Evolutionary conservation across 2,797 vertebrate genomes (phyloP).

Genomic region (Falco concolor): DNA sequence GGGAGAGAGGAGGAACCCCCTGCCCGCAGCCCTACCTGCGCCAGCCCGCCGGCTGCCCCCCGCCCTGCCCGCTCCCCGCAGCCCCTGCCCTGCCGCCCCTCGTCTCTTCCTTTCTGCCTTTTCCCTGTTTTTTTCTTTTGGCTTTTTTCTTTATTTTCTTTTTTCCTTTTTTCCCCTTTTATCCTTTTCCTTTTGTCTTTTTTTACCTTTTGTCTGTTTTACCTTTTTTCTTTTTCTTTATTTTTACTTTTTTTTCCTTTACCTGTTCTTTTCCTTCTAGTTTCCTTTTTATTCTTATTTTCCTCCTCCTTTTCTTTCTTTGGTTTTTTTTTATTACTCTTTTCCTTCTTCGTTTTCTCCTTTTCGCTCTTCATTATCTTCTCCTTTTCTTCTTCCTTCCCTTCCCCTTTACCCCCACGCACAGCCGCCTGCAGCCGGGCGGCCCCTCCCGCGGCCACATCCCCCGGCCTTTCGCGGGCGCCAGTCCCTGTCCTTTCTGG

Average conservation of each 20-base stretch:
- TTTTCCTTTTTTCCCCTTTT: not conserved
- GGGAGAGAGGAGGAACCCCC: no score
- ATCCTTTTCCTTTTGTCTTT: accelerated
- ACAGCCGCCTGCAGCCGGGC: not conserved
- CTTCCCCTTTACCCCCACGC: not conserved
- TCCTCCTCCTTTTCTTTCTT: not conserved
- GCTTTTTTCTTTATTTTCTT: not conserved
- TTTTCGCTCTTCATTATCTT: no score
- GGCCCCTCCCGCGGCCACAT: not conserved
- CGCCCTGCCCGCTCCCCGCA: not conserved
- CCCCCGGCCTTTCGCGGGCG: not conserved
- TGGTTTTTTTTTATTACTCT: not conserved
- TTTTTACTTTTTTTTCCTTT: not conserved
- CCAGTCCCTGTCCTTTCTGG: not conserved
- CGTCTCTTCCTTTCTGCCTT: not conserved
- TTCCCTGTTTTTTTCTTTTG: not conserved
- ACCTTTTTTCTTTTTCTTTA: not conserved
- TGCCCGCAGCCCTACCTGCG: no score
- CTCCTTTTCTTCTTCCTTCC: not conserved
- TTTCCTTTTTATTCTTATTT: not conserved
- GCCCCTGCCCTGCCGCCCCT: not conserved
- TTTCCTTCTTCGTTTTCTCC: not conserved
- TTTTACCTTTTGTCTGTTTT: not conserved
- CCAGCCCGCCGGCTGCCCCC: not conserved
- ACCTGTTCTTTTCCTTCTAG: no score